These are phyloP conservation scores for Epizoanthus fatuus DNA, from an alignment of 92 coral and sea anemone genomes.

Conservation along the genomic window DNA sequence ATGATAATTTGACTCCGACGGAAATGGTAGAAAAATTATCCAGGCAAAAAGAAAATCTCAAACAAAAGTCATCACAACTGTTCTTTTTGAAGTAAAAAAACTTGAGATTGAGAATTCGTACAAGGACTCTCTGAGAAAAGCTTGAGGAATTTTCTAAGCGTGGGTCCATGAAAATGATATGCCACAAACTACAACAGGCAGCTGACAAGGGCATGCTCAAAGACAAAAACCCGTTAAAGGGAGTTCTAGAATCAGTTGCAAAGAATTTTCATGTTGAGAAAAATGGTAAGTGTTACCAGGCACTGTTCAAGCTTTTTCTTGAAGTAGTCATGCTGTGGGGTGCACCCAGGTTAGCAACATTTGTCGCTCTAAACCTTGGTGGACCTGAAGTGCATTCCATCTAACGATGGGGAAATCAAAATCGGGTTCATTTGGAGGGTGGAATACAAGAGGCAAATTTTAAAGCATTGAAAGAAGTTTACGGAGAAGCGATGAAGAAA, in stretches of 20 bases:
- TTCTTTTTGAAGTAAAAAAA: slow-evolving; percentile 26
- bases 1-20: slow-evolving; percentile 25
- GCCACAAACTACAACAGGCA: slow-evolving; percentile 57
- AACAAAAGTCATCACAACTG: slow-evolving; percentile 1
- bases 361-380: slow-evolving; percentile 36
- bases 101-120: slow-evolving; percentile 30
- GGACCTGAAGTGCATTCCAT: slow-evolving; percentile 62
- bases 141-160: slow-evolving; percentile 19
- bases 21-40: slow-evolving; percentile 20
- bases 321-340: slow-evolving; percentile 56
- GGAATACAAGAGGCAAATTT: slow-evolving; percentile 50
- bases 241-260: slow-evolving; percentile 32
- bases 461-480: slow-evolving; percentile 38
- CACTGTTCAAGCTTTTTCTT: slow-evolving; percentile 56
- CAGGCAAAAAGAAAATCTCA: slow-evolving; percentile 15
- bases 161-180: slow-evolving; percentile 45
- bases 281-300: slow-evolving; percentile 51
- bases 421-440: slow-evolving; percentile 38
- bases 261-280: slow-evolving; percentile 57
- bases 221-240: slow-evolving; percentile 44
- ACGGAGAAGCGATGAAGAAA: slow-evolving; percentile 51
- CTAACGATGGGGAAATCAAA: slow-evolving; percentile 40
- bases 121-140: slow-evolving; percentile 51
- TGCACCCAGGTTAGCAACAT: slow-evolving; percentile 43
- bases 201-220: slow-evolving; percentile 49